These are phyloP conservation scores for Thera britannica DNA, from an alignment of 2,888 invertebrate genomes.

Conservation along the genomic window DNA sequence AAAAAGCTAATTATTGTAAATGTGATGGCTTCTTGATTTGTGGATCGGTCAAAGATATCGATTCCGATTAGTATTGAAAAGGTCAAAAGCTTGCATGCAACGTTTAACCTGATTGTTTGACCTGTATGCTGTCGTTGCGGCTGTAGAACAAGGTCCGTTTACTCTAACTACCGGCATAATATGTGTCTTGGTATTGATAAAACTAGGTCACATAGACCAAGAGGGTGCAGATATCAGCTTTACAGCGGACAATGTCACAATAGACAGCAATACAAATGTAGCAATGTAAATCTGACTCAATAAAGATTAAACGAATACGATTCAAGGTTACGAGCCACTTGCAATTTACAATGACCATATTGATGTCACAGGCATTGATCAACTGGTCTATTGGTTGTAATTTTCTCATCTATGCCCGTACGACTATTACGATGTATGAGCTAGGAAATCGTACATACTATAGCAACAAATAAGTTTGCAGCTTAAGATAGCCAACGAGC, in stretches of 20 bases:
- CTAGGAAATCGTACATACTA: not conserved
- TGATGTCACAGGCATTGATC: constrained; percentile 63
- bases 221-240: not conserved
- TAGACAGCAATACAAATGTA: not conserved
- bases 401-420: constrained; percentile 46
- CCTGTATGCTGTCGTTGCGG: not conserved
- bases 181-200: not conserved
- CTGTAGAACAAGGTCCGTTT: constrained; percentile 5
- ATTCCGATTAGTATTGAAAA: constrained; percentile 1
- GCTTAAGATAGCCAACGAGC: not conserved
- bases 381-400: constrained; percentile 50
- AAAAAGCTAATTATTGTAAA: not conserved
- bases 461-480: not conserved
- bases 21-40: not conserved
- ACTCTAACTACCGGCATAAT: not conserved
- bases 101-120: not conserved
- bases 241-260: not conserved
- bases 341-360: constrained; percentile 39
- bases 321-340: constrained; percentile 43
- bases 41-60: not conserved
- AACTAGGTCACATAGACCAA: not conserved
- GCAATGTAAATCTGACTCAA: constrained; percentile 8
- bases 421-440: constrained; percentile 19
- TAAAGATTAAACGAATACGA: constrained; percentile 20
- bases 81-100: not conserved